phyloP scores from a whole-genome alignment of 2,888 invertebrate species.

The Lochmaea capreae region DNA sequence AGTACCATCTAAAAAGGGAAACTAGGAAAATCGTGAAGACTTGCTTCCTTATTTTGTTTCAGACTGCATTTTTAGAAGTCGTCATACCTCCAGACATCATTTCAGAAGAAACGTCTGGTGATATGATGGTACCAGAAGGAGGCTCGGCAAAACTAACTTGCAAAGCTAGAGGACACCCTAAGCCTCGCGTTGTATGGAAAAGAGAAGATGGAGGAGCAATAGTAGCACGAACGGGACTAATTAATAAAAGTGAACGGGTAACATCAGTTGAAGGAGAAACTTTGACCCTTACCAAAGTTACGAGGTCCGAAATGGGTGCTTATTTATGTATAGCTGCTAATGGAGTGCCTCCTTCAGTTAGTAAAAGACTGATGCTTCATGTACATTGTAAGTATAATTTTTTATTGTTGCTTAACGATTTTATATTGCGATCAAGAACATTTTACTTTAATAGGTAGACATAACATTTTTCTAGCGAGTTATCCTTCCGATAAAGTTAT shows the following conservation, averaged over 20 bases:
- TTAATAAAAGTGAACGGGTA: slow-evolving; percentile 83
- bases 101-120: slow-evolving; percentile 91
- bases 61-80: slow-evolving; percentile 81
- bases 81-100: slow-evolving; percentile 92
- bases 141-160: slow-evolving; percentile 89
- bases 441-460: background rate
- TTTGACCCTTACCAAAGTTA: slow-evolving; percentile 85
- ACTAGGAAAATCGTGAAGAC: background rate
- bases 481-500: background rate
- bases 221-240: slow-evolving; percentile 78
- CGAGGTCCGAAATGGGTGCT: slow-evolving; percentile 89
- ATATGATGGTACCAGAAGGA: slow-evolving; percentile 95
- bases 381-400: slow-evolving; percentile 84
- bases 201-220: slow-evolving; percentile 88
- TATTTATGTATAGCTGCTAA: slow-evolving; percentile 91
- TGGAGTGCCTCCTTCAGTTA: slow-evolving; percentile 88
- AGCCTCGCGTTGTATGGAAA: slow-evolving; percentile 87
- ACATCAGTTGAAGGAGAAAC: slow-evolving; percentile 82
- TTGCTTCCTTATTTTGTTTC: slow-evolving; percentile 34
- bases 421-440: background rate
- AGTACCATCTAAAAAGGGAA: background rate
- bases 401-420: background rate
- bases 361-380: slow-evolving; percentile 91
- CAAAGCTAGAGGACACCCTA: slow-evolving; percentile 86
- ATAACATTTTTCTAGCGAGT: background rate